Conservation (phyloP, 2,797 vertebrate genomes). For the Spondyliosoma cantharus region DNA sequence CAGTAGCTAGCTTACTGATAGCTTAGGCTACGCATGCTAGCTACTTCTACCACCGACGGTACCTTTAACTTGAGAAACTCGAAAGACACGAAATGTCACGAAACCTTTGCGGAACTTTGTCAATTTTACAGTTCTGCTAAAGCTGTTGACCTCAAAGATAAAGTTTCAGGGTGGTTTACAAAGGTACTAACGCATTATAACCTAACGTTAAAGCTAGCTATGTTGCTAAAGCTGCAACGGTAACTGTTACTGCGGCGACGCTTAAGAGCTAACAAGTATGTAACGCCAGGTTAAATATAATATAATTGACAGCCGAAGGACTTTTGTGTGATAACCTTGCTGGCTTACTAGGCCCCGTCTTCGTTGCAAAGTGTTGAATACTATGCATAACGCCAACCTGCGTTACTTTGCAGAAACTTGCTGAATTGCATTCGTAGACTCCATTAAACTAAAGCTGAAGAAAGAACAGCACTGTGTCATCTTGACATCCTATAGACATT, state of each 20-base stretch:
- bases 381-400: background rate
- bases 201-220: slow-evolving; percentile 41
- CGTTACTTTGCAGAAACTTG: background rate
- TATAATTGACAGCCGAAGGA: slow-evolving; percentile 41
- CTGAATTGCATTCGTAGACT: background rate
- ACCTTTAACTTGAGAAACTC: slow-evolving; percentile 5
- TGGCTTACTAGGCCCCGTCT: slow-evolving; percentile 5
- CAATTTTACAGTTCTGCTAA: background rate
- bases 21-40: slow-evolving; percentile 37
- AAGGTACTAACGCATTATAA: background rate
- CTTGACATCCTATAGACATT: background rate
- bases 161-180: background rate
- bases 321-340: slow-evolving; percentile 38
- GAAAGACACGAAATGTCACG: slow-evolving; percentile 1
- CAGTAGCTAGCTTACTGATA: slow-evolving; percentile 43
- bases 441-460: background rate
- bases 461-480: background rate
- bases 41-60: background rate
- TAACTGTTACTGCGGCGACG: background rate
- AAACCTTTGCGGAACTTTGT: background rate
- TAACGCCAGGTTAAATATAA: background rate
- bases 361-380: background rate
- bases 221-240: background rate
- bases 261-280: slow-evolving; percentile 5
- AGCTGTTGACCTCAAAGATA: background rate